These are phyloP conservation scores for Phylloscopus trochiloides DNA, from an alignment of 2,113 vertebrate species.

Conservation along the genomic window DNA sequence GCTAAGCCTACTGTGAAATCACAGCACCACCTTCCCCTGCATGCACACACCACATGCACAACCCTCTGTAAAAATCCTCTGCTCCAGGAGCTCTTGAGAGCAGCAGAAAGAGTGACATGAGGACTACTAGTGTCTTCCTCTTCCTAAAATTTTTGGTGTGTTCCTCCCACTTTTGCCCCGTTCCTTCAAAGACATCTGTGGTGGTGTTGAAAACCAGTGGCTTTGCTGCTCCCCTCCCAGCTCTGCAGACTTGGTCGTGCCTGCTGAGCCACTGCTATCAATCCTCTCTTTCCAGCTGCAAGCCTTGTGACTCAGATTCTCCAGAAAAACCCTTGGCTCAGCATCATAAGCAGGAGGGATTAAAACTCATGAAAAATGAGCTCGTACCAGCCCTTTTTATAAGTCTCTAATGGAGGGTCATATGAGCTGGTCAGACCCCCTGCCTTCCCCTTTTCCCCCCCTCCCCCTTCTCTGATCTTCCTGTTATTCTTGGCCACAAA, in stretches of 20 bases:
- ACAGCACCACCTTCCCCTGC: neutral
- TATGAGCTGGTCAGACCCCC: conserved; percentile 15
- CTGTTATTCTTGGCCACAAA: conserved; percentile 49
- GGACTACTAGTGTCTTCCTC: neutral
- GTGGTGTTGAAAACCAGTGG: neutral
- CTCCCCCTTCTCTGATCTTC: conserved; percentile 19
- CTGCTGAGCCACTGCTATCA: neutral
- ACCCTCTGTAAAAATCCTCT: neutral
- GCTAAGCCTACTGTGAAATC: neutral
- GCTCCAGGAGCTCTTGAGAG: neutral
- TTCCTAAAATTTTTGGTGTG: neutral
- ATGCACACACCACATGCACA: neutral
- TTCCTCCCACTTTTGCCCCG: neutral
- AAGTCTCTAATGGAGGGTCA: conserved; percentile 21
- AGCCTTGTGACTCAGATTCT: conserved; percentile 61
- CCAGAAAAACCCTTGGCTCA: conserved; percentile 58
- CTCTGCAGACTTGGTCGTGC: neutral
- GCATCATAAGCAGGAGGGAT: conserved; percentile 44
- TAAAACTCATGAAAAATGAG: conserved; percentile 52
- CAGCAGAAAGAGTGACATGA: neutral
- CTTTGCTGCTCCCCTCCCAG: neutral
- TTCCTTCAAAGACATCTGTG: neutral
- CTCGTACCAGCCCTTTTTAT: conserved; percentile 16
- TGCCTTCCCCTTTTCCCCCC: neutral
- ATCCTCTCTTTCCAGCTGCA: conserved; percentile 33